Evolutionary conservation across 2,797 vertebrate genomes (phyloP).

Genomic region (Enteromius afrohamiltoni): DNA sequence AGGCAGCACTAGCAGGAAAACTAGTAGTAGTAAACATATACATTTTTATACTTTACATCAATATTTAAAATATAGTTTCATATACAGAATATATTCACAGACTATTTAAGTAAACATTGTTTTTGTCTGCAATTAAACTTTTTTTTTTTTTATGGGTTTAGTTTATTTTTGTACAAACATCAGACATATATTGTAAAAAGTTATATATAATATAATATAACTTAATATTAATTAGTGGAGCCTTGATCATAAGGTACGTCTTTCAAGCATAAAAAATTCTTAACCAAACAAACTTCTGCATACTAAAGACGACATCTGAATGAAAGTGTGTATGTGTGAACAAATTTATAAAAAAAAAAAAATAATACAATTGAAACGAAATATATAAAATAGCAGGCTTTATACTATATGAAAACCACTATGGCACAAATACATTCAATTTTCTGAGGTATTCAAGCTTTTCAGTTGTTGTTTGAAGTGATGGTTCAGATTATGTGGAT

Average conservation of each 20-base stretch:
- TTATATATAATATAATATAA: too few species aligned
- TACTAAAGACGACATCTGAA: not conserved
- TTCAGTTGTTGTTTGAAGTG: not conserved
- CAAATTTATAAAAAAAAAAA: not conserved
- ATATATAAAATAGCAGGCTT: not conserved
- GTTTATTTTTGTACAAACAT: too few species aligned
- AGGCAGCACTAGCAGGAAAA: not conserved
- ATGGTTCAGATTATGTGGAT: not conserved
- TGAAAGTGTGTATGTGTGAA: not conserved
- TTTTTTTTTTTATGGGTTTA: too few species aligned
- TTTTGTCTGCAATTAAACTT: too few species aligned
- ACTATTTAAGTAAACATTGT: too few species aligned
- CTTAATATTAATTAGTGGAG: too few species aligned
- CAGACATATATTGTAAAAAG: too few species aligned
- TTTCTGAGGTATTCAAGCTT: not conserved
- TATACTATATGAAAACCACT: not conserved
- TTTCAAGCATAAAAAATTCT: not conserved
- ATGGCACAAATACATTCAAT: not conserved
- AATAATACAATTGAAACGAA: not conserved
- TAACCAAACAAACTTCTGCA: not conserved
- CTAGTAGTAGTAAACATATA: too few species aligned
- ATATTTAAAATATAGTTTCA: too few species aligned
- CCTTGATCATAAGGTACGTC: not conserved
- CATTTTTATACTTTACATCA: too few species aligned
- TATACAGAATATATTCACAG: too few species aligned